phyloP scores from a whole-genome alignment of 1,140 invertebrate genomes.

The Dreissena rostriformis region DNA sequence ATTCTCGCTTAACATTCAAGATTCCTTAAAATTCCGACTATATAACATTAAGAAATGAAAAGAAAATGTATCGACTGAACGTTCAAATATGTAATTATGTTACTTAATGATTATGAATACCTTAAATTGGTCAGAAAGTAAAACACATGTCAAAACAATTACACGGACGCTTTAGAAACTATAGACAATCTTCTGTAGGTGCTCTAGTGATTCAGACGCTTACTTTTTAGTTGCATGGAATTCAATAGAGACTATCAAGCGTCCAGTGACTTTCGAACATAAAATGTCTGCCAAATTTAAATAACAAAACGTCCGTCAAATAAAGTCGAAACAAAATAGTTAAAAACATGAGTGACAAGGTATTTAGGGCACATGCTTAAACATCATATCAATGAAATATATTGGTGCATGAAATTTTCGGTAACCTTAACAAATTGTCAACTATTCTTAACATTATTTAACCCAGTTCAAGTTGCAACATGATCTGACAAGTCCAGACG shows the following conservation, averaged over 20 bases:
- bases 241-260: neutral
- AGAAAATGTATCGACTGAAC: too few species aligned
- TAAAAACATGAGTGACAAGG: conserved; percentile 38
- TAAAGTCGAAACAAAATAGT: neutral
- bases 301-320: neutral
- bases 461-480: conserved; percentile 42
- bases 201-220: too few species aligned
- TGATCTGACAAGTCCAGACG: conserved; percentile 26
- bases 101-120: too few species aligned
- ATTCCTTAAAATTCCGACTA: too few species aligned
- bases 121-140: too few species aligned
- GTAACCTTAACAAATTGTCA: neutral
- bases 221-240: neutral
- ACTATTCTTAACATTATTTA: neutral
- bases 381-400: neutral
- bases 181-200: too few species aligned
- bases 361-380: neutral
- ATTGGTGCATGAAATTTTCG: neutral
- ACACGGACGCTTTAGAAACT: too few species aligned
- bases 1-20: too few species aligned
- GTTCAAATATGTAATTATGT: too few species aligned
- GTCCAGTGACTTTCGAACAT: conserved; percentile 36
- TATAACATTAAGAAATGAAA: too few species aligned
- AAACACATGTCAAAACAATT: too few species aligned
- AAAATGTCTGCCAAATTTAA: conserved; percentile 54